A percentile compares a stretch with the other conserved stretches of the same genome.
These are phyloP conservation scores for Barbus barbus DNA, from an alignment of 2,113 vertebrate species.

Conservation along the genomic window DNA sequence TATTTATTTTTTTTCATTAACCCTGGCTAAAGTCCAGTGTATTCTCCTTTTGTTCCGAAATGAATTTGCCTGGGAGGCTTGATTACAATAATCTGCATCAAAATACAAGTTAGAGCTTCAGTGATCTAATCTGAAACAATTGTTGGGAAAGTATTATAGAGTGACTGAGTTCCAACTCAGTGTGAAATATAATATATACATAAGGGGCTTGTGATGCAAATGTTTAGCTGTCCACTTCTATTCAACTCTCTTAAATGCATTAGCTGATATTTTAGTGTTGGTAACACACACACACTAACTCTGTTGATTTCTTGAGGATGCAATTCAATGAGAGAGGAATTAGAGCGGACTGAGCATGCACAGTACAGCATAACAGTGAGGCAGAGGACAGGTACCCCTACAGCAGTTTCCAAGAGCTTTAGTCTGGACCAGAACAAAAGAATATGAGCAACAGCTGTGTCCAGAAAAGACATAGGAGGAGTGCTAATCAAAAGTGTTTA, in stretches of 20 bases:
- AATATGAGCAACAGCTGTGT: neutral
- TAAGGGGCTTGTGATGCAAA: neutral
- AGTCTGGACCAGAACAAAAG: slow-evolving; percentile 34
- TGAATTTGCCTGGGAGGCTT: neutral
- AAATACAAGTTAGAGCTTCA: neutral
- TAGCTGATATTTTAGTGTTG: neutral
- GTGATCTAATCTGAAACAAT: slow-evolving; percentile 3
- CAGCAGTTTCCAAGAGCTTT: slow-evolving; percentile 1
- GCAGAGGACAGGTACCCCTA: neutral
- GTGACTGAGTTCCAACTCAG: neutral
- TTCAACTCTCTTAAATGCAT: neutral
- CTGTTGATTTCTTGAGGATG: neutral
- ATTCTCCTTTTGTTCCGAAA: neutral
- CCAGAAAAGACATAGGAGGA: slow-evolving; percentile 31
- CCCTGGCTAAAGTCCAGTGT: neutral
- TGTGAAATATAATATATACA: neutral
- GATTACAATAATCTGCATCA: neutral
- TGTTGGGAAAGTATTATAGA: neutral
- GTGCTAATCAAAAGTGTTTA: neutral
- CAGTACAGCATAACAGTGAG: neutral
- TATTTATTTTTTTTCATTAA: too few relatives aligned
- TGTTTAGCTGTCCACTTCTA: neutral
- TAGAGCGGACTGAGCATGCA: slow-evolving; percentile 1
- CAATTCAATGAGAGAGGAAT: neutral
- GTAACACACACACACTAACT: neutral